Base-by-base conservation (phyloP, 2,888 invertebrate genomes). In the Aleiodes testaceus region DNA sequence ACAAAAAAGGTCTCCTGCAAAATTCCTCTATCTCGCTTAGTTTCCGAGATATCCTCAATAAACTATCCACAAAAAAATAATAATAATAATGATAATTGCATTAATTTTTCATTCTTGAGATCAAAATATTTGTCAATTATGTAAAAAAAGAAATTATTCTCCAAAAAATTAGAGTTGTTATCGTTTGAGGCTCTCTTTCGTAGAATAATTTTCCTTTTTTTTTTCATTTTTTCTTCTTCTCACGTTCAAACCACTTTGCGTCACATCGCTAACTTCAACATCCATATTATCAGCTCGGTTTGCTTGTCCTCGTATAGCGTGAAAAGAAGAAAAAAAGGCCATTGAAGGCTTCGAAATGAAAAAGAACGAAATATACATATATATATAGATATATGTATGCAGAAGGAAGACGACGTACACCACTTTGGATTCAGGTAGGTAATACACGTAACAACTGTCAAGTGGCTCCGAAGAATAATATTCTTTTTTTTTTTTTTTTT, bases 201-300 rank as follows among this genome's bases (percentile, higher is more conserved):
- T 14, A 12, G 14, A 26, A n/a, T 59, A 30, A 14, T n/a, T 22
- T 45, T 22, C 7, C n/a, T 7, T 70, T 49, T 44, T 49, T 14
- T n/a, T 30, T 47, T 64, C 47, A 45, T 53, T 65, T 50, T 42
- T 66, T 14, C 44, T 44, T 53, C 47, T 65, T 70, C 70, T 70
- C 70, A 70, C 70, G 66, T 70, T 63, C 44, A 66, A 36, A 42
- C 66, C 70, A 70, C 70, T 70, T 70, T 55, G 70, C 70, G 66
- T 65, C 70, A 70, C 59, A 53, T 70, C 36, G 70, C 70, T 70
- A 70, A 70, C 55, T 70, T 47, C 53, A 16, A 42, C n/a, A 22
- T 53, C 50, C 22, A 16, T 22, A 42, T 53, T 53, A 50, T 20
- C 66, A 45, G 36, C 36, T 36, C 36, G 36, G 36, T 36, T 26